A percentile compares a stretch with the other conserved stretches of the same genome.
phyloP scores from a whole-genome alignment of 2,888 invertebrate species.

The Apantesis nais region DNA sequence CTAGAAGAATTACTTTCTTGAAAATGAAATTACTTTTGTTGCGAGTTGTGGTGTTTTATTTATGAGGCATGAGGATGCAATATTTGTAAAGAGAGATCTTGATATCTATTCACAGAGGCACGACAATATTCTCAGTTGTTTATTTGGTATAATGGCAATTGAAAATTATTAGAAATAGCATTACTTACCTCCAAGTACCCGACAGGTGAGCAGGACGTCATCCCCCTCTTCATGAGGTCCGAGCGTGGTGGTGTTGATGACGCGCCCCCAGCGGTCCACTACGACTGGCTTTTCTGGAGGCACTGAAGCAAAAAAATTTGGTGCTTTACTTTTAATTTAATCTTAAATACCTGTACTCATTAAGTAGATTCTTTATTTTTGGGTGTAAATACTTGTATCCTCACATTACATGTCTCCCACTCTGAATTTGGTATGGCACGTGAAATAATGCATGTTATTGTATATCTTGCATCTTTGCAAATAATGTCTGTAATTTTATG shows the following conservation, averaged over 20 bases:
- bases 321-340: neutral
- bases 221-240: slow-evolving; percentile 95
- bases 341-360: no score
- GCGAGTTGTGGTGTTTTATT: neutral
- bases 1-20: neutral
- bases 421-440: no score
- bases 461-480: no score
- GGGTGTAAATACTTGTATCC: no score
- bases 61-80: neutral
- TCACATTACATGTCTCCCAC: no score
- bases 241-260: slow-evolving; percentile 91
- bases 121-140: no score
- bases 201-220: slow-evolving; percentile 93
- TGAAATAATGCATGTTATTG: no score
- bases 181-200: slow-evolving; percentile 92
- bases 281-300: slow-evolving; percentile 95
- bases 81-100: neutral
- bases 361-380: no score
- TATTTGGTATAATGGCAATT: no score
- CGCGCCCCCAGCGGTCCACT: slow-evolving; percentile 93
- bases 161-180: neutral
- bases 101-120: neutral
- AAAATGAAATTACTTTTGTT: neutral
- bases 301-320: slow-evolving; percentile 81
- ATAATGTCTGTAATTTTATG: no score